Base-by-base conservation (phyloP, 2,113 vertebrate genomes). In the Dipodomys spectabilis region DNA sequence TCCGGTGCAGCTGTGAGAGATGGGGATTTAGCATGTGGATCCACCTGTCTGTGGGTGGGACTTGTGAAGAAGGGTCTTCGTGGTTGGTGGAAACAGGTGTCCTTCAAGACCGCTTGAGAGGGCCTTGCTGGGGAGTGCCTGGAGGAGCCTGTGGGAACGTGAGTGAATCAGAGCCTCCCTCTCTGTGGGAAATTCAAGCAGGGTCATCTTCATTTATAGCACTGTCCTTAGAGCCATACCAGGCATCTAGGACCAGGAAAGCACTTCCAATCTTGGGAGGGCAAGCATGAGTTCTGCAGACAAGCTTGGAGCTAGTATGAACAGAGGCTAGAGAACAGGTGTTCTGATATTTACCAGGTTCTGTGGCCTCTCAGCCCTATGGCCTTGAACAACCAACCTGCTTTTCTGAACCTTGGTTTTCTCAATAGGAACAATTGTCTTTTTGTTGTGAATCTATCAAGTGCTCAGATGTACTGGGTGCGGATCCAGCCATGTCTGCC, bases 11-110 rank as follows among this genome's bases (percentile, higher is more conserved):
- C 25, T 49, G 12, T 5, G 22, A 64, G 53, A 49, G 78, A 5
- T 1, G 7, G 9, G 7, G 1, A 7, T 12, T 32, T 0, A 2
- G 74, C 15, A 12, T 0, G 15, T 0, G 18, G 44, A 0, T 1
- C 35, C 2, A 12, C 53, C 19, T 75, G 35, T 8, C 32, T 19
- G 57, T 20, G 65, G 79, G 62, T 45, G 44, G 39, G n/a, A 20
- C 60, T 73, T 83, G 39, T 4, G 18, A 30, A 78, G 30, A 64
- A 80, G 16, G 86, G 28, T 13, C 28, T 73, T 0, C 0, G 62
- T 10, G 44, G 13, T 3, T 35, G 23, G 35, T 30, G 20, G 39
- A 20, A 45, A 30, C 15, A 32, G 57, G 25, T 23, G 25, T 13
- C 27, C 5, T 25, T 68, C 27, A 25, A 39, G 49, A 25, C 45